Conservation (phyloP, 1,140 invertebrate genomes). For the Melipona quadrifasciata region DNA sequence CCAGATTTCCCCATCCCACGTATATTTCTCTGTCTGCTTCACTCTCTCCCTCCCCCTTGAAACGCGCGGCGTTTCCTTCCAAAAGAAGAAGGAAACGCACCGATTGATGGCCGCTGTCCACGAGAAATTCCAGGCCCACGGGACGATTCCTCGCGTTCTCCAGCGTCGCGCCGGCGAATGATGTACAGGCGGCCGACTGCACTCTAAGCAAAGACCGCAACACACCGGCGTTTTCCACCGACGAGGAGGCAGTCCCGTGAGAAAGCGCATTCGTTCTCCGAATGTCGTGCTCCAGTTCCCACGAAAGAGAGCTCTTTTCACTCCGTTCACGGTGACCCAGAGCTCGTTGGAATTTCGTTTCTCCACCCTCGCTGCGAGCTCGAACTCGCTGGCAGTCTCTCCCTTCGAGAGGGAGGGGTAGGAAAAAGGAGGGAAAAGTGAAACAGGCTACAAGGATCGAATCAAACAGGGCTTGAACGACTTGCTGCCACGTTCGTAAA, state of each 20-base stretch:
- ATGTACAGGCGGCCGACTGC: conserved; percentile 2
- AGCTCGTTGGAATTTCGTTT: not conserved
- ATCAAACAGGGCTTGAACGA: not conserved
- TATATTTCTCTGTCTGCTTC: too few relatives aligned
- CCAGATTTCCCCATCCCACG: too few relatives aligned
- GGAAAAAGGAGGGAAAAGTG: not conserved
- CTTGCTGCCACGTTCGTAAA: not conserved
- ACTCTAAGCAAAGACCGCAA: conserved; percentile 45
- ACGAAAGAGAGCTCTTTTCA: conserved; percentile 23
- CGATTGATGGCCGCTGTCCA: not conserved
- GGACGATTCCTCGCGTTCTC: not conserved
- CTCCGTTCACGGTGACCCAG: not conserved
- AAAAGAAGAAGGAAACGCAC: not conserved
- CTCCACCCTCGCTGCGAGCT: too few relatives aligned
- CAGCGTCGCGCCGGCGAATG: conserved; percentile 6
- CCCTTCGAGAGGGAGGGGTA: too few relatives aligned
- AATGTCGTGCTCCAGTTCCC: conserved; percentile 35
- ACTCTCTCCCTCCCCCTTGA: too few relatives aligned
- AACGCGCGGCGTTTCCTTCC: too few relatives aligned
- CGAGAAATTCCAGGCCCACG: not conserved
- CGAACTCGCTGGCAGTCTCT: not conserved
- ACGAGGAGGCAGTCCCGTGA: conserved; percentile 32
- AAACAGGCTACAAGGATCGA: not conserved
- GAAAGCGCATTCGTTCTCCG: conserved; percentile 46
- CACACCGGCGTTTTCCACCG: not conserved